Evolutionary conservation across 1,140 invertebrate genomes (phyloP), one percentile per base, ranked within the genome.

Genomic region (Apis dorsata): DNA sequence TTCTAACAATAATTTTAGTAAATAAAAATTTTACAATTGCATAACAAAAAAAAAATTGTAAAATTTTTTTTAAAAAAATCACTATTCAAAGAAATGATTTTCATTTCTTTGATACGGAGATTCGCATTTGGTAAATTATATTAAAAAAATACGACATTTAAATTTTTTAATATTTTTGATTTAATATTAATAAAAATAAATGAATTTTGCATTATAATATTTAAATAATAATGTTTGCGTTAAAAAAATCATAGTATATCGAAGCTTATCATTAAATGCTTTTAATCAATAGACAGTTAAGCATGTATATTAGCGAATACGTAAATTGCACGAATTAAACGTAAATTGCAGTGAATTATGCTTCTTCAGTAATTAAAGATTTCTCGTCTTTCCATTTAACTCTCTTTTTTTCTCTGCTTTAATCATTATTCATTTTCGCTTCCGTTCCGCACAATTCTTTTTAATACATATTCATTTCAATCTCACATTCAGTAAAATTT

Each of bases 291-390:
- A 55, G n/a, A 19, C 66, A n/a, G 24, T 4, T n/a, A 28, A 81
- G 79, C 79, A 81, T 81, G 79, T 55, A 4, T 4, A 49, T 15
- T 73, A 44, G 49, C 51, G n/a, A 15, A 62, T 34, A 49, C 21
- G 34, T 51, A 53, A 44, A 17, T 51, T 79, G 78, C 75, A 77
- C 51, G 75, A 77, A 77, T 53, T 21, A 44, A 44, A 44, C 34
- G 34, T 44, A 44, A 44, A 44, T 44, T 19, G 24, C 57, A 53
- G 17, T 79, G 21, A 69, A 51, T 62, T 24, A 79, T 51, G 57
- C 59, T 80, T 73, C n/a, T n/a, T 8, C 60, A 53, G 17, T 62
- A 65, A 80, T 24, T 13, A 2, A 65, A 57, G 15, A 15, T 66
- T 24, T 13, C 69, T 59, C 13, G 10, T 21, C 2, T 49, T 49